Percentiles rank a stretch among this genome's conserved stretches.
Conservation (phyloP, 2,797 vertebrate species). For the Acipenser transmontanus region DNA sequence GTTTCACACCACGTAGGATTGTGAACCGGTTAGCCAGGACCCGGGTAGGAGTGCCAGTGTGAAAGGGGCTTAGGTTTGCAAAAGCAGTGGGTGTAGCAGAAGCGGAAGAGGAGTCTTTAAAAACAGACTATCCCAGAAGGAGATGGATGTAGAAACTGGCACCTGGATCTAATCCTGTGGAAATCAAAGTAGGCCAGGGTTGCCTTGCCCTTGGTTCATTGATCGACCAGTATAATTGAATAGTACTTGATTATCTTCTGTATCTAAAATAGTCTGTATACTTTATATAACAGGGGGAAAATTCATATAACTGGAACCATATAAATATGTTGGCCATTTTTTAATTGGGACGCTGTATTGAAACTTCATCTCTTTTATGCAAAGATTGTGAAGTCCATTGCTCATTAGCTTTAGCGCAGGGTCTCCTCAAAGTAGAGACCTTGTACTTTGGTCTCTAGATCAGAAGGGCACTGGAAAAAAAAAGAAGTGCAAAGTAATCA, state of each 20-base stretch:
- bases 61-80: constrained; percentile 75
- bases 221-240: neutral
- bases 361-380: too few species aligned
- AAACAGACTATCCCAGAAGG: constrained; percentile 72
- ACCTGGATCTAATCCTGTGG: constrained; percentile 53
- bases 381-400: too few species aligned
- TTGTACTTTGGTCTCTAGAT: too few species aligned
- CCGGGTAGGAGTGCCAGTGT: too few species aligned
- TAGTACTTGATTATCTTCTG: neutral
- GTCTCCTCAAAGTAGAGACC: too few species aligned
- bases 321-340: too few species aligned
- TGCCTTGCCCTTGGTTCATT: neutral
- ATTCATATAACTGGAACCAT: constrained; percentile 24
- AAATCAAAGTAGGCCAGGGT: constrained; percentile 15
- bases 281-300: constrained; percentile 47
- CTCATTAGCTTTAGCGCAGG: too few species aligned
- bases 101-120: constrained; percentile 67
- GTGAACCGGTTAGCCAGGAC: too few species aligned
- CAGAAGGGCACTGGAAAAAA: too few species aligned
- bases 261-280: neutral
- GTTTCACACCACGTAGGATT: too few species aligned
- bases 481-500: too few species aligned
- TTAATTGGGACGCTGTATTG: too few species aligned
- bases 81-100: constrained; percentile 68
- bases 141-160: constrained; percentile 68